Evolutionary conservation across 2,113 vertebrate species (phyloP).

Genomic region (Grallaria varia): DNA sequence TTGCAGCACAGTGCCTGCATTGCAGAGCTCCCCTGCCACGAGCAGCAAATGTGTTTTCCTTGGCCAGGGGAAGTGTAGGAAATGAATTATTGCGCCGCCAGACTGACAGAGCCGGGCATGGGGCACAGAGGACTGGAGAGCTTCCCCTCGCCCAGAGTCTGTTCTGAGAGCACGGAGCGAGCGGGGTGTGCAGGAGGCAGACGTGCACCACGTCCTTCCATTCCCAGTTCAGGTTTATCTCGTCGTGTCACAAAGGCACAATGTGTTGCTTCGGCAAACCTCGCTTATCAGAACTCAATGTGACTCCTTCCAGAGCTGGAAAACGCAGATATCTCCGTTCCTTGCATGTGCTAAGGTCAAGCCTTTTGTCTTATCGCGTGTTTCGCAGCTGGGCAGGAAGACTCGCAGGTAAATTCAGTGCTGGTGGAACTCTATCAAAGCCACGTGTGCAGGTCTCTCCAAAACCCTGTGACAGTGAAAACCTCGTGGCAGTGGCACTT

Average conservation of each 20-base stretch:
- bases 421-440: background rate
- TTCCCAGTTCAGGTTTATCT: conserved; percentile 63
- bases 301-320: background rate
- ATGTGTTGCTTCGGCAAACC: background rate
- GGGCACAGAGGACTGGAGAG: conserved; percentile 74
- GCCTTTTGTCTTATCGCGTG: background rate
- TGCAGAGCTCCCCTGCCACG: conserved; percentile 68
- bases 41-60: conserved; percentile 76
- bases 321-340: background rate
- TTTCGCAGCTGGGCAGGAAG: background rate
- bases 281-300: background rate
- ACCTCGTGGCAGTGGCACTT: background rate
- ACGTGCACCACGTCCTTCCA: conserved; percentile 39
- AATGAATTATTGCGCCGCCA: conserved; percentile 80
- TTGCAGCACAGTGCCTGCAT: conserved; percentile 70
- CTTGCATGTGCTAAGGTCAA: background rate
- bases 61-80: conserved; percentile 70
- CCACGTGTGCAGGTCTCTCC: background rate
- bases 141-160: conserved; percentile 79
- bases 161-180: conserved; percentile 70
- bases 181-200: conserved; percentile 73
- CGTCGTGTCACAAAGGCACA: background rate
- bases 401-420: background rate
- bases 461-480: background rate
- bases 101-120: conserved; percentile 77